Evolutionary conservation across 2,888 invertebrate species (phyloP), one percentile per base, ranked within the genome.

Genomic region (Unio pictorum): DNA sequence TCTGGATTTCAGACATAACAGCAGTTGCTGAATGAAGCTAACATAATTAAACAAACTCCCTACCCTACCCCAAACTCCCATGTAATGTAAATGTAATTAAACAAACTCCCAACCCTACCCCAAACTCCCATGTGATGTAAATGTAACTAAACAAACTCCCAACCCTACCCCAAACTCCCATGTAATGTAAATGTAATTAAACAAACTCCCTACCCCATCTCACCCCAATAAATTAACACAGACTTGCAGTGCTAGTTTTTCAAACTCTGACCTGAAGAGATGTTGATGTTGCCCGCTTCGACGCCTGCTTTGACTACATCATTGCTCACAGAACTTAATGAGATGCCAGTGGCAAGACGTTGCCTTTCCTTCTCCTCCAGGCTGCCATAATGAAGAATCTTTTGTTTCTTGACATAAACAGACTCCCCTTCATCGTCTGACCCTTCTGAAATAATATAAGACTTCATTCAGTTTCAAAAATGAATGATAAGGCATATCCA

Each of bases 321-420:
- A 45, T 63, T 64, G 2, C 79, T 77, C 17, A 81, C 66, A 8
- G 82, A 83, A 18, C 80, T 80, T 61, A 75, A 72, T 61, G 64
- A 93, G 0, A 91, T 91, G 64, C 91, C 89, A 64, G 92, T 92
- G 64, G 93, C 92, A 84, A 95, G 90, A 69, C 95, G 92, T 18
- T 93, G 93, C 76, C 94, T 93, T 90, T 96, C 96, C 62, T 83
- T 84, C 85, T 96, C 96, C 89, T 97, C 97, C 86, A 97, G 89
- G 0, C 96, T 96, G 20, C 96, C 96, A 93, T 96, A 97, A 87
- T 96, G 95, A 65, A 96, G 92, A 0, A 93, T 93, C 89, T 94
- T 94, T 70, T 92, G 92, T 77, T 94, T 94, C 89, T 96, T 95
- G 0, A 94, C 92, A 66, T 76, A 71, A 73, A 76, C 72, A 63